Conservation (phyloP, 2,113 vertebrate species). For the Bombycilla garrulus region DNA sequence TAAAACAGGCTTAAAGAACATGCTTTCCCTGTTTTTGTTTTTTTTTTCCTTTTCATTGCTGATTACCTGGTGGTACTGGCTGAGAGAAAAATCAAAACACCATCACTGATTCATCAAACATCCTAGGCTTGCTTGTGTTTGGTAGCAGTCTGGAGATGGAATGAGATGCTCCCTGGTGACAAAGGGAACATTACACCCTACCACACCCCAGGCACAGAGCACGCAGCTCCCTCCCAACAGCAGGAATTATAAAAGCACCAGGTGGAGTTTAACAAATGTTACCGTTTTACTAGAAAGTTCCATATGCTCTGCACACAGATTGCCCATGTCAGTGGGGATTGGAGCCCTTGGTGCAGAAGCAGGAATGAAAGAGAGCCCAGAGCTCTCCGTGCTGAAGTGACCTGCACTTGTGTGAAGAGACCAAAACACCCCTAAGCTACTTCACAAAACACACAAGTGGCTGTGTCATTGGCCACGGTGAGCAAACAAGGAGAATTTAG, state of each 20-base stretch:
- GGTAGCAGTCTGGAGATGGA: conserved; percentile 54
- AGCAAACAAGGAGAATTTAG: not conserved
- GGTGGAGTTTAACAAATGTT: not conserved
- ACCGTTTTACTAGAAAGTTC: not conserved
- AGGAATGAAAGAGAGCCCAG: not conserved
- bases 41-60: not conserved
- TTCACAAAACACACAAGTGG: not conserved
- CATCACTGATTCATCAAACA: conserved; percentile 60
- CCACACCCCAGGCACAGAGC: not conserved
- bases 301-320: not conserved
- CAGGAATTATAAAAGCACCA: not conserved
- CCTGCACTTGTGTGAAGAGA: not conserved
- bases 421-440: not conserved
- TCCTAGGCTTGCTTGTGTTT: conserved; percentile 70
- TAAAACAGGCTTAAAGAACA: conserved; percentile 68
- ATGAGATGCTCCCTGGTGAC: conserved; percentile 23
- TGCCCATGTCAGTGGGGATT: not conserved
- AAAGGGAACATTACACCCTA: not conserved
- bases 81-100: conserved; percentile 72
- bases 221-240: not conserved
- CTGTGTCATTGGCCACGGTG: rapidly evolving
- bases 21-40: not conserved
- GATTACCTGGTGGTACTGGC: conserved; percentile 68
- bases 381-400: not conserved
- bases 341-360: not conserved